Evolutionary conservation across 2,797 vertebrate species (phyloP).

Genomic region (Pangasius mekongensis): DNA sequence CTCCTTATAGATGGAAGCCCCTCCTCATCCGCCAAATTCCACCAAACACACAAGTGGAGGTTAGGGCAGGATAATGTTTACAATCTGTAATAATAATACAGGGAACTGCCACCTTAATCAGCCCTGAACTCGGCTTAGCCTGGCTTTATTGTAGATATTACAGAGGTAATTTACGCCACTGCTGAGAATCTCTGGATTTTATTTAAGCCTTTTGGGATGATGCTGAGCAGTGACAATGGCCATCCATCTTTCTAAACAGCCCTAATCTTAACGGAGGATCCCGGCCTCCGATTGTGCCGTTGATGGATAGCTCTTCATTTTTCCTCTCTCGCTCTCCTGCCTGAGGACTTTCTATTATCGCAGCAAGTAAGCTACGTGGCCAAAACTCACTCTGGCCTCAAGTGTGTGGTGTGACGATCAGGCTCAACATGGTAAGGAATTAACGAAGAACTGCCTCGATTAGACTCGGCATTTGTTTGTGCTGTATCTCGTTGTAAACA

Average conservation of each 20-base stretch:
- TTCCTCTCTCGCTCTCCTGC: conserved; percentile 52
- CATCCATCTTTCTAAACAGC: conserved; percentile 83
- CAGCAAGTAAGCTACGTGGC: conserved; percentile 57
- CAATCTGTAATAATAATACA: conserved; percentile 62
- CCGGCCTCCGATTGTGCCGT: conserved; percentile 69
- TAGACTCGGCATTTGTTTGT: conserved; percentile 12
- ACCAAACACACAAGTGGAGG: conserved; percentile 37
- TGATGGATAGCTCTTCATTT: conserved; percentile 78
- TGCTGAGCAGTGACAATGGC: conserved; percentile 71
- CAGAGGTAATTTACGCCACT: conserved; percentile 77
- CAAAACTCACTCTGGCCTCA: conserved; percentile 56
- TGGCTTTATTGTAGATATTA: conserved; percentile 62
- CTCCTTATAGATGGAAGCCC: conserved; percentile 6
- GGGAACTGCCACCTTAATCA: conserved; percentile 62
- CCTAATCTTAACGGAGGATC: conserved; percentile 83
- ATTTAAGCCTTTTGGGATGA: conserved; percentile 76
- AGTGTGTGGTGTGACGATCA: conserved; percentile 53
- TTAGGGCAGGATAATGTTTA: conserved; percentile 62
- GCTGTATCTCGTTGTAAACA: background rate
- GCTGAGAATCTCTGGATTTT: conserved; percentile 77
- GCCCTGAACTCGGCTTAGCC: conserved; percentile 63
- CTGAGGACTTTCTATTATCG: conserved; percentile 67
- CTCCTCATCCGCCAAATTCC: conserved; percentile 28
- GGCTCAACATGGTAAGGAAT: conserved; percentile 11
- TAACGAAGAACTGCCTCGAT: conserved; percentile 15